phyloP scores from a whole-genome alignment of 1,140 invertebrate genomes.

The Drosophila ananassae region DNA sequence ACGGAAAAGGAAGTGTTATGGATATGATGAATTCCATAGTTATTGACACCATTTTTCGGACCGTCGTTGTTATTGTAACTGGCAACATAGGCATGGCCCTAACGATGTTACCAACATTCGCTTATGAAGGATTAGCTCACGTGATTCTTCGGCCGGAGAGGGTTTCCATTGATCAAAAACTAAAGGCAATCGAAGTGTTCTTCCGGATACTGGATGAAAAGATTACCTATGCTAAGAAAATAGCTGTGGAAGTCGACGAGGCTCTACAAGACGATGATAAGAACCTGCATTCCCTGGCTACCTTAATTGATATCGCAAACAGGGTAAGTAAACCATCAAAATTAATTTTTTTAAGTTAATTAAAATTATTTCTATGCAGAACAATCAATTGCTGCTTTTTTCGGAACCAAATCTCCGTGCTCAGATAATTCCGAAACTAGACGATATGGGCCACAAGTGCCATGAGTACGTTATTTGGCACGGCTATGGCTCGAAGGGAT shows the following conservation, averaged over 20 bases:
- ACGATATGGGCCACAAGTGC: background rate
- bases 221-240: background rate
- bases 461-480: background rate
- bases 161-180: no score
- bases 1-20: background rate
- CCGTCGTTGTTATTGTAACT: no score
- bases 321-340: background rate
- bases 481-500: background rate
- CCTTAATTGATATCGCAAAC: background rate
- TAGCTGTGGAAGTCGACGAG: background rate
- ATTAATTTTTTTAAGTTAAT: no score
- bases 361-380: background rate
- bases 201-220: no score
- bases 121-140: no score
- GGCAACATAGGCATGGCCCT: no score
- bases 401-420: background rate
- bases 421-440: background rate
- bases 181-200: no score
- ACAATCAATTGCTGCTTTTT: background rate
- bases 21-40: no score
- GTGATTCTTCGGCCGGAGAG: no score
- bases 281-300: background rate
- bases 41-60: no score
- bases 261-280: background rate
- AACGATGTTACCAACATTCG: no score